Evolutionary conservation across 1,140 invertebrate genomes (phyloP), one percentile per base, ranked within the genome.

Genomic region (Drosophila insularis): DNA sequence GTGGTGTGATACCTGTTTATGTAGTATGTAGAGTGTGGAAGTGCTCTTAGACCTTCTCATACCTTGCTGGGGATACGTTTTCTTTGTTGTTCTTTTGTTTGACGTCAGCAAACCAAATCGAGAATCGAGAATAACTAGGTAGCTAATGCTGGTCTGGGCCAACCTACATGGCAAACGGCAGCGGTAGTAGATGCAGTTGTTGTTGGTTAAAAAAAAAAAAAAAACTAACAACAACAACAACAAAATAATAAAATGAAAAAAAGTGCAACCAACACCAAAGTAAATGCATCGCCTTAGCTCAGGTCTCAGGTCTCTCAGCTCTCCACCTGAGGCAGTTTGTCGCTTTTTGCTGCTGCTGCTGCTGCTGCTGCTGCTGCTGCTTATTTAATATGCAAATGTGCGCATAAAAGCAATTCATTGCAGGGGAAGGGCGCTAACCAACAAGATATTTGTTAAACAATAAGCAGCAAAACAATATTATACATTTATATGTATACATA

Each of bases 371-470:
- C 68, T 39, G 64, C 19, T 68, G 76, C 70, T 65, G 78, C 81
- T 89, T 89, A 80, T 84, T 89, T 89, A 89, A 89, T 84, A 89
- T 89, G 84, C 84, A 89, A 89, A 89, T 89, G 85, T 80, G 84
- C 85, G 84, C 84, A 89, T 89, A 89, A 89, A 89, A 81, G 74
- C 85, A 77, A 89, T 89, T 84, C 85, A 89, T 89, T 84, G 77
- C 80, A 72, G 73, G 71, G 77, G 62, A 69, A 89, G 75, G 67
- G 79, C 78, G 54, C 37, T n/a, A 63, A 56, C 63, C 37, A 53
- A 31, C 37, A 53, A 31, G 68, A 74, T 87, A 84, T 80, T 89
- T 82, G 84, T 79, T 82, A 74, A 89, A 82, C 84, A 87, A 89
- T 87, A 89, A 80, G 71, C 78, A 75, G 74, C 40, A 37, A 78